Evolutionary conservation across 2,797 vertebrate genomes (phyloP), one percentile per base, ranked within the genome.

Genomic region (Enteromius argenteus): DNA sequence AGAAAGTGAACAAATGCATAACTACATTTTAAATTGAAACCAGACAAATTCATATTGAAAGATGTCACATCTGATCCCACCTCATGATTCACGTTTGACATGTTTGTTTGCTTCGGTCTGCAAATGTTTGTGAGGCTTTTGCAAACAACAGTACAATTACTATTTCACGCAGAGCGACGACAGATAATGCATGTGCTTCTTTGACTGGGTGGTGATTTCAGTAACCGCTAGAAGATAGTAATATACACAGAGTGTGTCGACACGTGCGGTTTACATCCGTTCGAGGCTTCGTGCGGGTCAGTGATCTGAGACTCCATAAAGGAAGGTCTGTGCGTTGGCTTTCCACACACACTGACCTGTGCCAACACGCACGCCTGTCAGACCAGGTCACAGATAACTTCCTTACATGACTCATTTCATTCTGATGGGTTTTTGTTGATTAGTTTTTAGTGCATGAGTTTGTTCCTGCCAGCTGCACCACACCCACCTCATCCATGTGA

Each of bases 101-200:
- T 35, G 53, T 81, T 73, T 81, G 80, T 71, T 72, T 32, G 23
- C 23, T 15, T 71, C 66, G 21, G 51, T 44, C 23, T 58, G 51
- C 79, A 69, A 68, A 80, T 80, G 79, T 80, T 80, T 80, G 51
- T 13, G 17, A 71, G 68, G 49, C 11, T 58, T 21, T 71, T 58
- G 66, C 79, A 56, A 80, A 56, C 49, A 80, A 58, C 53, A 37
- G 32, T 14, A 2, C 79, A 60, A 46, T 72, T 46, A n/a, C 46
- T 32, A 60, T 72, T 81, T 81, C 37, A 60, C 35, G 10, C 79
- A 71, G 37, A 27, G 53, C 11, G 27, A 32, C 37, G 51, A 44
- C 14, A 21, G 19, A 17, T 42, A 64, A 21, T 32, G 27, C 42
- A 15, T 66, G 76, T 32, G 58, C 17, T 9, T 53, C 19, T 67